Evolutionary conservation across 2,113 vertebrate species (phyloP).

Genomic region (Pimephales promelas): DNA sequence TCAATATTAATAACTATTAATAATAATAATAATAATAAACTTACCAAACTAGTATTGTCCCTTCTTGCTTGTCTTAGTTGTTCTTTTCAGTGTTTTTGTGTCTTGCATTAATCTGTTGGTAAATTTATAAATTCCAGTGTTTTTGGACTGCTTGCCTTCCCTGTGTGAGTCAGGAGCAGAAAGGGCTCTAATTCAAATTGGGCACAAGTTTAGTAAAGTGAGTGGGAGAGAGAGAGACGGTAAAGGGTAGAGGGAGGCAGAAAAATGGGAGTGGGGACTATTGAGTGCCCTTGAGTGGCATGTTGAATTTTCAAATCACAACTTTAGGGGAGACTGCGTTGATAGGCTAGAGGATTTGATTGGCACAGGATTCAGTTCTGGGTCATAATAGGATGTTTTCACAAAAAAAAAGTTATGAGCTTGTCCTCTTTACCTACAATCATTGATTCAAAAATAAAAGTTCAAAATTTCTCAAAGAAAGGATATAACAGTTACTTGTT

Average conservation of each 20-base stretch:
- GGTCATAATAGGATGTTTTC: not conserved
- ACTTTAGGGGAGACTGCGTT: not conserved
- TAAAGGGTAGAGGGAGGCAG: constrained; percentile 39
- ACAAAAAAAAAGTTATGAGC: not conserved
- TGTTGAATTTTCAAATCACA: constrained; percentile 11
- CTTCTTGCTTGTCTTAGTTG: constrained; percentile 40
- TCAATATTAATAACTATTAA: not conserved
- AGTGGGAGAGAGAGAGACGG: constrained; percentile 36
- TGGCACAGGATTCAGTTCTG: not conserved
- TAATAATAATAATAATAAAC: too few relatives aligned
- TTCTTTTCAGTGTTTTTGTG: constrained; percentile 22
- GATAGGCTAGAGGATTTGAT: not conserved
- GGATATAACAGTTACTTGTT: not conserved
- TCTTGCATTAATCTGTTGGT: constrained; percentile 34
- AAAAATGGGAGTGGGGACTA: constrained; percentile 41
- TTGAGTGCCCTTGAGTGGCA: constrained; percentile 12
- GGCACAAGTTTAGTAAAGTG: constrained; percentile 67
- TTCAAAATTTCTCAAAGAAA: not conserved
- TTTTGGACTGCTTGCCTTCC: constrained; percentile 66
- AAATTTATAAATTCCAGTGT: constrained; percentile 42
- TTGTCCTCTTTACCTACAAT: not conserved
- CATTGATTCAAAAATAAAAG: not conserved
- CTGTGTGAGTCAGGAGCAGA: constrained; percentile 71
- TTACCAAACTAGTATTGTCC: constrained; percentile 39
- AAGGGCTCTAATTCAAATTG: constrained; percentile 77